Conservation (phyloP, 2,113 vertebrate genomes). For the Monopterus albus region DNA sequence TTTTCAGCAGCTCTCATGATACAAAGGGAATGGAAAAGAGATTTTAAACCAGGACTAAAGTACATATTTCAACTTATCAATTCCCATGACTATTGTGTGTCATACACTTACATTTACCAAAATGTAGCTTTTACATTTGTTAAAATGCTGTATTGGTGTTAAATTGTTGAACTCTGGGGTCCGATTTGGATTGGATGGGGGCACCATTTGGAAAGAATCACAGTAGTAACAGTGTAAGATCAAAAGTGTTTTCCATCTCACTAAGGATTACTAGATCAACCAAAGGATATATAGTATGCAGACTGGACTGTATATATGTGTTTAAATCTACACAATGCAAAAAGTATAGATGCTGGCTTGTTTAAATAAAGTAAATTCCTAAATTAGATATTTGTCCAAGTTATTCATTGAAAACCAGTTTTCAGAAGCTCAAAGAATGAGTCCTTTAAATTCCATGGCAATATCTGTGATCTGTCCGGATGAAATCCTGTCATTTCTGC, state of each 20-base stretch:
- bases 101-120: too few relatives aligned
- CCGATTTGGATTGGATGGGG: neutral
- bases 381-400: constrained; percentile 11
- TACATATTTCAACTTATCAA: neutral
- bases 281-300: too few relatives aligned
- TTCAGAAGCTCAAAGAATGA: neutral
- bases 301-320: too few relatives aligned
- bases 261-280: too few relatives aligned
- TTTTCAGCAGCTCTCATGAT: constrained; percentile 6
- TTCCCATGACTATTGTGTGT: neutral
- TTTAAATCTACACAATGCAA: too few relatives aligned
- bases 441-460: constrained; percentile 23
- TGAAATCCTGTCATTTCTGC: constrained; percentile 44
- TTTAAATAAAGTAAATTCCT: too few relatives aligned
- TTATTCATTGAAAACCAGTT: neutral
- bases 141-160: neutral
- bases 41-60: neutral
- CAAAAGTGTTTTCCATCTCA: too few relatives aligned
- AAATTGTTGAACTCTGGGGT: neutral
- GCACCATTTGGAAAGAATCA: neutral
- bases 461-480: constrained; percentile 21
- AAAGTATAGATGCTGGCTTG: too few relatives aligned
- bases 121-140: too few relatives aligned
- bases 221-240: too few relatives aligned
- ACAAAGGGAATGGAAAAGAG: constrained; percentile 5